Conservation (phyloP, 2,113 vertebrate species). For the Boleophthalmus pectinirostris region DNA sequence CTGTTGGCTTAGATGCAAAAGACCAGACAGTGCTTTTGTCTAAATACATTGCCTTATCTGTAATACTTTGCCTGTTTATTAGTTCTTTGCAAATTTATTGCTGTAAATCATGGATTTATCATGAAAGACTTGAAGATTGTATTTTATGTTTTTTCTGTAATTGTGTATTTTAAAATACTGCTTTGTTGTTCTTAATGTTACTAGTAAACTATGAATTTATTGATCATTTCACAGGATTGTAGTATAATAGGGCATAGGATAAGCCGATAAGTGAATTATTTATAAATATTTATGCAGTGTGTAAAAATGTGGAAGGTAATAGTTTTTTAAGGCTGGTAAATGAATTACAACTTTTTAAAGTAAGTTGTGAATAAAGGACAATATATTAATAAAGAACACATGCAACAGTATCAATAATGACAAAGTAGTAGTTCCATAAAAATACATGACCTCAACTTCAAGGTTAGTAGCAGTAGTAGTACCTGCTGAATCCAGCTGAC, state of each 20-base stretch:
- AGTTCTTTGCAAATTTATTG: slow-evolving; percentile 10
- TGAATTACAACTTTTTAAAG: neutral
- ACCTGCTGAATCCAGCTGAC: neutral
- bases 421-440: neutral
- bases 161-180: neutral
- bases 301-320: neutral
- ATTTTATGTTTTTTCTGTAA: slow-evolving; percentile 18
- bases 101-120: neutral
- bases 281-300: neutral
- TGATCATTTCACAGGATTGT: neutral
- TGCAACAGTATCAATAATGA: neutral
- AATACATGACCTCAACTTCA: neutral
- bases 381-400: neutral
- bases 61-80: neutral
- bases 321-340: neutral
- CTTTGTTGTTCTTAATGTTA: neutral
- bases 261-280: neutral
- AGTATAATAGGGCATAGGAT: neutral
- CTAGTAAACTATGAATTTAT: neutral
- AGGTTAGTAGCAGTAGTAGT: neutral
- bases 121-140: slow-evolving; percentile 13
- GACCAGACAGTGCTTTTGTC: slow-evolving; percentile 14
- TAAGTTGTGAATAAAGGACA: neutral
- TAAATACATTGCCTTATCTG: slow-evolving; percentile 53
- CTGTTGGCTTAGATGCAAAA: neutral